Conservation (phyloP, 2,797 vertebrate species). For the Setipinna tenuifilis region DNA sequence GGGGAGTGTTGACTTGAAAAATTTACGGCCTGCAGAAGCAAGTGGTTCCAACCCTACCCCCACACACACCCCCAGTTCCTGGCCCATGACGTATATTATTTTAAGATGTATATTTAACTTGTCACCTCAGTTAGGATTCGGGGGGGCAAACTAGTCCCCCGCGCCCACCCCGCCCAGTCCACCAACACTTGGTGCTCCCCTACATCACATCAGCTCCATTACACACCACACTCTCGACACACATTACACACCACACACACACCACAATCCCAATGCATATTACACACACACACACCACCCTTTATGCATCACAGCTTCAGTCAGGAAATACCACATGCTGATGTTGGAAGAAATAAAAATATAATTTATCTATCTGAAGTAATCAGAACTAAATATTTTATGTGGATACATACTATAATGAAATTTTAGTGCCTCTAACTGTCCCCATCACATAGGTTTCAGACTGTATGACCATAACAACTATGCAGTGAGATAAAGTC, state of each 20-base stretch:
- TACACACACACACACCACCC: no score
- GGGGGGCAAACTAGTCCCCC: neutral
- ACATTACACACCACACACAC: no score
- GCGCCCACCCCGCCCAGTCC: no score
- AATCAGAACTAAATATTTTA: neutral
- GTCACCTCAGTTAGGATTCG: conserved; percentile 22
- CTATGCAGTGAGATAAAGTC: no score
- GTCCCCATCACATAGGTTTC: no score
- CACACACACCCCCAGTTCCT: neutral
- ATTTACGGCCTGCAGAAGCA: conserved; percentile 65
- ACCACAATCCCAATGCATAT: no score
- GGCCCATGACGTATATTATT: conserved; percentile 45
- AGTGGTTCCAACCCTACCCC: conserved; percentile 58
- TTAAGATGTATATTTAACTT: conserved; percentile 57
- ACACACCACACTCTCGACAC: no score
- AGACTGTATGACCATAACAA: no score
- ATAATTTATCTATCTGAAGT: neutral
- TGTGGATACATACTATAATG: neutral
- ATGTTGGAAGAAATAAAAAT: neutral
- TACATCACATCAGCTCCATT: neutral
- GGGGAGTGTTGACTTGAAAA: conserved; percentile 43
- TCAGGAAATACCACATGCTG: neutral
- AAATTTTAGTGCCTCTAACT: no score
- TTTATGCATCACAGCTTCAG: no score
- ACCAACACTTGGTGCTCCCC: neutral